phyloP scores from a whole-genome alignment of 2,888 invertebrate genomes.

The Synanthedon formicaeformis region DNA sequence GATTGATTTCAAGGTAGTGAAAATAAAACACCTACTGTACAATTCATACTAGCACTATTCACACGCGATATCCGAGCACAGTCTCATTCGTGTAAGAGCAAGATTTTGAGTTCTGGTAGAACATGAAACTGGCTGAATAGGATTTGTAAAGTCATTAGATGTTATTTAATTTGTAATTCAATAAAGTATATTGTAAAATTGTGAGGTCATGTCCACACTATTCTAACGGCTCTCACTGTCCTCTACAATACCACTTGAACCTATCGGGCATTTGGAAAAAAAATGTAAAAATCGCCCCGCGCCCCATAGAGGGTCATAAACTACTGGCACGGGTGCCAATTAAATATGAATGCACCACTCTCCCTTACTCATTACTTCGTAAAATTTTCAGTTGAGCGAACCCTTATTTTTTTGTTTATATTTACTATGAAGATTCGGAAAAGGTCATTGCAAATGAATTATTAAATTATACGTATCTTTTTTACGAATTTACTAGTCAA shows the following conservation, averaged over 20 bases:
- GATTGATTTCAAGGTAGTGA: too few species aligned
- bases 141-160: too few species aligned
- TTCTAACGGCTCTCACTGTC: slow-evolving; percentile 35
- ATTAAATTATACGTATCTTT: too few species aligned
- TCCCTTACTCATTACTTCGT: slow-evolving; percentile 46
- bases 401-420: slow-evolving; percentile 25
- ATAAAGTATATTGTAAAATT: background rate
- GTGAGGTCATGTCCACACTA: slow-evolving; percentile 16
- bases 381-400: slow-evolving; percentile 29
- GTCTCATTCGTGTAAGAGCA: too few species aligned
- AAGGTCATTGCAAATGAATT: background rate
- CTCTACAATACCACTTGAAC: slow-evolving; percentile 58
- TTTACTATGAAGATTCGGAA: slow-evolving; percentile 24
- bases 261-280: slow-evolving; percentile 59
- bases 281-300: slow-evolving; percentile 59
- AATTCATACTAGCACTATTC: too few species aligned
- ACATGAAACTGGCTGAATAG: too few species aligned
- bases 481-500: too few species aligned
- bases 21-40: too few species aligned
- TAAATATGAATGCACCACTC: slow-evolving; percentile 58
- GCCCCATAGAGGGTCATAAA: slow-evolving; percentile 50
- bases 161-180: too few species aligned
- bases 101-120: too few species aligned
- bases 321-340: slow-evolving; percentile 51
- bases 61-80: too few species aligned